Evolutionary conservation across 2,888 invertebrate genomes (phyloP).

Genomic region (Sinopyrophorus schimmeli): DNA sequence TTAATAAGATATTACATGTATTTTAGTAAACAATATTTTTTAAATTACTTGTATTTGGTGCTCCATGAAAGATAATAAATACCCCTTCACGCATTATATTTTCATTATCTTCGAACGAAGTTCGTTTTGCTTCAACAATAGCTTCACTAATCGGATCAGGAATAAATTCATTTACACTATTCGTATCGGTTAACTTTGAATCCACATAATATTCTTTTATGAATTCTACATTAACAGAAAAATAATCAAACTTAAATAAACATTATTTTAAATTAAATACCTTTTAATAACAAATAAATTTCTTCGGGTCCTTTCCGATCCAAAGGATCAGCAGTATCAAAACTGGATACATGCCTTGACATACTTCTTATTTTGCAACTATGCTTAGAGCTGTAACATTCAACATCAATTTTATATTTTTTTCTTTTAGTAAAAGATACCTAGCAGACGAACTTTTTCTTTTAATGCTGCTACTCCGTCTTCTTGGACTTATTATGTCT

Average conservation of each 20-base stretch:
- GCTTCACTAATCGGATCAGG: constrained; percentile 47
- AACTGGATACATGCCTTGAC: too few species aligned
- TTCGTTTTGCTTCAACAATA: constrained; percentile 30
- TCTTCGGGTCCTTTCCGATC: constrained; percentile 32
- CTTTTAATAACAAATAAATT: constrained; percentile 37
- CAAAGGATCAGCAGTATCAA: too few species aligned
- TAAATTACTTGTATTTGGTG: constrained; percentile 51
- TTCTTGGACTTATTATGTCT: neutral
- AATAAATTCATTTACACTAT: constrained; percentile 18
- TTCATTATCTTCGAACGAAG: constrained; percentile 18
- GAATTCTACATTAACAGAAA: constrained; percentile 11
- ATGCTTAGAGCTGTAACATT: too few species aligned
- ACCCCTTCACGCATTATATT: constrained; percentile 43
- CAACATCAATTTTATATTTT: too few species aligned
- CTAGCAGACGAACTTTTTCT: constrained; percentile 5
- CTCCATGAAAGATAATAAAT: constrained; percentile 57
- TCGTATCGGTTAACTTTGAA: neutral
- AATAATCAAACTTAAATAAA: neutral
- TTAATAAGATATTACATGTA: neutral
- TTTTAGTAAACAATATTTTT: neutral
- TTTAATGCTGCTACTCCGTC: neutral
- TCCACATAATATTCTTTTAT: constrained; percentile 8
- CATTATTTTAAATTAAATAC: too few species aligned
- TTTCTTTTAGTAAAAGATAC: neutral
- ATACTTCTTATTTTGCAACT: too few species aligned